Base-by-base conservation (phyloP, 2,113 vertebrate genomes). In the Struthio camelus region DNA sequence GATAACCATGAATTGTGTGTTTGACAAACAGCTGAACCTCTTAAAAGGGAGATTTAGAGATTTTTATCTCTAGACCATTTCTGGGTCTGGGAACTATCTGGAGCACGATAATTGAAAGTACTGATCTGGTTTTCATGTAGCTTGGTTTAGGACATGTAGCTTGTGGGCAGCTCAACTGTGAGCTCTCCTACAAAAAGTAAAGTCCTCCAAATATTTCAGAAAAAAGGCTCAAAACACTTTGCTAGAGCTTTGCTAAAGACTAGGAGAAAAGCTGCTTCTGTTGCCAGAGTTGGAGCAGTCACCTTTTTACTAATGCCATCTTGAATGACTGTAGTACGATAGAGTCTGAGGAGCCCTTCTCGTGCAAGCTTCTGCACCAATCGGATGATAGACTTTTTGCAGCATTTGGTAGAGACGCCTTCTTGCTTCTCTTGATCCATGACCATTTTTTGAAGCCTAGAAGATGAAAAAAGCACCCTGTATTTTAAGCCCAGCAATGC, bases 221-320 rank as follows among this genome's bases (percentile, higher is more conserved):
- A 27, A 9, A 20, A 66, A 51, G 32, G 70, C 16, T 56, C n/a
- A 17, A 89, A 46, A 14, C 18, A 10, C 2, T 61, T 56, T 24
- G 30, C 40, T 28, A 34, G 15, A 32, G 12, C 27, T n/a, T n/a
- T n/a, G n/a, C n/a, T n/a, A n/a, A 66, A 62, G 17, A 51, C 7
- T 75, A 64, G 46, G 18, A 72, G 66, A 69, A 88, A 56, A 84
- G 46, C 36, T 40, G 34, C 11, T 84, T 72, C 72, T 69, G 25
- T 67, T 62, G 48, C 28, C 53, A 76, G 34, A 28, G 17, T 16
- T 5, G 34, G 32, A 65, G 20, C 20, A 48, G 13, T 95, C 96
- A 99, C 99, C 98, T 99, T 99, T 96, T 98, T 99, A 81, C 98
- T 99, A 89, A 99, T 97, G 46, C 99, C 99, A 7, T 99, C 99